phyloP scores from a whole-genome alignment of 2,888 invertebrate genomes.

The Zhengitettix transpicula region DNA sequence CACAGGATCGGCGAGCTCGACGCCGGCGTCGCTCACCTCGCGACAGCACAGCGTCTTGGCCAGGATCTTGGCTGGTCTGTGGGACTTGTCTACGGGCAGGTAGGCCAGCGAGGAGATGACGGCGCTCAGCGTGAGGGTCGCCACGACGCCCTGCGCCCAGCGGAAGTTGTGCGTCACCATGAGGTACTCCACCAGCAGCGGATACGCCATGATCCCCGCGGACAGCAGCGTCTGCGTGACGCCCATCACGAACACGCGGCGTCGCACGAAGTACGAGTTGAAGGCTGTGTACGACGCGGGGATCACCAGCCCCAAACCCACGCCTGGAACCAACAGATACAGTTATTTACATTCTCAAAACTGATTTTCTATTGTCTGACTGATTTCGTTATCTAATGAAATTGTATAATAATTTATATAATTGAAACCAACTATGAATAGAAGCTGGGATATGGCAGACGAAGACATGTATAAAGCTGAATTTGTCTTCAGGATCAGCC shows the following conservation, averaged over 20 bases:
- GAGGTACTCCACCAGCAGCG: slow-evolving; percentile 42
- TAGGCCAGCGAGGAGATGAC: slow-evolving; percentile 41
- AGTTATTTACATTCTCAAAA: no score
- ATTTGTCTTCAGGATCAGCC: no score
- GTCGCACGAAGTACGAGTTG: slow-evolving; percentile 54
- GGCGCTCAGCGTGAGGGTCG: slow-evolving; percentile 47
- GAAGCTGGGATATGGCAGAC: no score
- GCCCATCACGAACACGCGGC: slow-evolving; percentile 55
- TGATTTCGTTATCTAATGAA: no score
- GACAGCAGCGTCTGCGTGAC: slow-evolving; percentile 55
- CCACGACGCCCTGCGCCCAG: slow-evolving; percentile 47
- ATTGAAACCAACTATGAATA: no score
- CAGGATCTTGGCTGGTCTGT: no score
- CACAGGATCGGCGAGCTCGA: no score
- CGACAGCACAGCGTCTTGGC: no score
- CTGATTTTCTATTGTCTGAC: no score
- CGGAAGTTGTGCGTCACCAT: slow-evolving; percentile 48
- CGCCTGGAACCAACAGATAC: slow-evolving; percentile 32
- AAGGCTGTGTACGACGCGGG: slow-evolving; percentile 57
- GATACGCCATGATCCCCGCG: slow-evolving; percentile 48
- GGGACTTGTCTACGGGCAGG: slow-evolving; percentile 25
- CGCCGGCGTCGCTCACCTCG: no score
- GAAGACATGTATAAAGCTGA: no score
- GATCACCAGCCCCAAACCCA: slow-evolving; percentile 55
- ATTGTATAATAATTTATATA: no score